Conservation (phyloP, 2,113 vertebrate genomes). For the Rallus limicola region DNA sequence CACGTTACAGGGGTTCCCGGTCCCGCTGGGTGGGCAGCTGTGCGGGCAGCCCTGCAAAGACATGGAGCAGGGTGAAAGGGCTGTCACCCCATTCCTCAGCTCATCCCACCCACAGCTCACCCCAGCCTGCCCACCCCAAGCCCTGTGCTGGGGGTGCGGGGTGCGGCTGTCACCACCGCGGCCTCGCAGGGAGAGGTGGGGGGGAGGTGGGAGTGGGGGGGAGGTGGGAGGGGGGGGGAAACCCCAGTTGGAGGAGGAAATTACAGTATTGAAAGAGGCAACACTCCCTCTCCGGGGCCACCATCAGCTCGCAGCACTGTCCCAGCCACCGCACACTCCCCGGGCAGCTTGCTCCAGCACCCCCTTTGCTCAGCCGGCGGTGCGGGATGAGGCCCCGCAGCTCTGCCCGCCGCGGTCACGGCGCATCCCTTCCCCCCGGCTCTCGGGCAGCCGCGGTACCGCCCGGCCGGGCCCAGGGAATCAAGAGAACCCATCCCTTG, state of each 20-base stretch:
- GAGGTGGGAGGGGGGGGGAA: accelerated
- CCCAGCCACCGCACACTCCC: accelerated
- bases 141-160: background rate
- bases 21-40: background rate
- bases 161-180: accelerated
- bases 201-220: too few species aligned
- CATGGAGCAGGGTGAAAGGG: accelerated
- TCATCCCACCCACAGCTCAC: accelerated
- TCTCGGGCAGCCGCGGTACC: background rate
- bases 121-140: accelerated
- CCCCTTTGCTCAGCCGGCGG: background rate
- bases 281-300: background rate
- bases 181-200: background rate
- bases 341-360: accelerated
- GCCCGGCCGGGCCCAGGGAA: background rate
- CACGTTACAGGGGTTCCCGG: accelerated
- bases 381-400: background rate
- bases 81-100: background rate
- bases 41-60: background rate
- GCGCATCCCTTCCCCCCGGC: background rate
- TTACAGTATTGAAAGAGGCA: too few species aligned
- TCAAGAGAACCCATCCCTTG: background rate
- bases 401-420: background rate
- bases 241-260: accelerated
- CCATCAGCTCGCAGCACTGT: background rate